A percentile compares a stretch with the other conserved stretches of the same genome.
Conservation (phyloP, 2,113 vertebrate species). For the Trematocara variabile region DNA sequence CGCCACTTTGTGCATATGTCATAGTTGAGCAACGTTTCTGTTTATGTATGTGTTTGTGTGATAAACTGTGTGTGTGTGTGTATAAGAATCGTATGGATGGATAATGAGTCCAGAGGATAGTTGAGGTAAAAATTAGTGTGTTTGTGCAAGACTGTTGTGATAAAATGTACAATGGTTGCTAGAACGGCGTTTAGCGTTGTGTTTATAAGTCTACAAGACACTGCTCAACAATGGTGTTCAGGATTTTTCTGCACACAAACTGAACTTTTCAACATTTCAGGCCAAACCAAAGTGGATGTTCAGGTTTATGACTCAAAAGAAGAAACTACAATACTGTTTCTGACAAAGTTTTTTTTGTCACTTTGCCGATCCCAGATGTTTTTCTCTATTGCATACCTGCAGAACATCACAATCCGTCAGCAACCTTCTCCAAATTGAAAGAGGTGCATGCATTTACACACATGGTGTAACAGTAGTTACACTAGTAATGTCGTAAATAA, state of each 20-base stretch:
- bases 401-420: background rate
- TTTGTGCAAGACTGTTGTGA: background rate
- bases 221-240: background rate
- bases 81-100: background rate
- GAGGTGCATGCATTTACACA: background rate
- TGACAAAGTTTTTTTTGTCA: background rate
- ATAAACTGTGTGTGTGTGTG: background rate
- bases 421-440: background rate
- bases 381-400: background rate
- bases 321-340: background rate
- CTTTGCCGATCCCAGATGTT: too few species aligned
- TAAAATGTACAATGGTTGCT: background rate
- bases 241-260: background rate
- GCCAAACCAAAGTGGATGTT: background rate
- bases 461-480: background rate
- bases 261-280: background rate
- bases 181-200: background rate
- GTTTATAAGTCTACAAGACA: background rate
- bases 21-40: background rate
- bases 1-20: background rate
- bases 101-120: background rate
- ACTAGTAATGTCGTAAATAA: accelerated
- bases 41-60: background rate
- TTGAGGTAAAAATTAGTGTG: too few species aligned
- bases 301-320: background rate